Percentiles rank a stretch among this genome's conserved stretches.
Evolutionary conservation across 1,140 invertebrate genomes (phyloP).

Genomic region (Colletes gigas): DNA sequence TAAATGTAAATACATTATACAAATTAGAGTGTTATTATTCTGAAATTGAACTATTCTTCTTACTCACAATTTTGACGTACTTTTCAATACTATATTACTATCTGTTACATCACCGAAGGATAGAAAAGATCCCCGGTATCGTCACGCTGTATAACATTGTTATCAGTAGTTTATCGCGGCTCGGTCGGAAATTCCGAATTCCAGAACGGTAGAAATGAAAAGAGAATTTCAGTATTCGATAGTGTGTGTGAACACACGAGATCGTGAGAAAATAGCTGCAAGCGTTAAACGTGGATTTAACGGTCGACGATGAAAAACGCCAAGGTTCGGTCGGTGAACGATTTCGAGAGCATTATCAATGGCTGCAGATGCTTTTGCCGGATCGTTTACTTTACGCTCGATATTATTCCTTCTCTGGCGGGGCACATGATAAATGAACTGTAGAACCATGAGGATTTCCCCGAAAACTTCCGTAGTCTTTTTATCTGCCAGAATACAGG

Average conservation of each 20-base stretch:
- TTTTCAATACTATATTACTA: too few relatives aligned
- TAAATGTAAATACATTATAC: too few relatives aligned
- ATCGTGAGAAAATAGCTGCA: not conserved
- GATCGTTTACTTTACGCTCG: slow-evolving; percentile 21
- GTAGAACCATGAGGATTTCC: slow-evolving; percentile 6
- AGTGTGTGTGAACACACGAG: not conserved
- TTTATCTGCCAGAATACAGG: slow-evolving; percentile 37
- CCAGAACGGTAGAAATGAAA: too few relatives aligned
- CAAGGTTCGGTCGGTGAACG: not conserved
- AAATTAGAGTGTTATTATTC: too few relatives aligned
- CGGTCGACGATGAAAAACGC: not conserved
- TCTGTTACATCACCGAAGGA: too few relatives aligned
- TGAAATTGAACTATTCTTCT: too few relatives aligned
- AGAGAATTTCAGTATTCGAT: too few relatives aligned
- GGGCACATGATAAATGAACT: slow-evolving; percentile 31
- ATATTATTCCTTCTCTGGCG: slow-evolving; percentile 3
- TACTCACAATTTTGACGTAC: too few relatives aligned
- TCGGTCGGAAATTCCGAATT: too few relatives aligned
- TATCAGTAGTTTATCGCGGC: too few relatives aligned
- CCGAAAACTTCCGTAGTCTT: slow-evolving; percentile 15
- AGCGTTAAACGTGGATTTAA: not conserved
- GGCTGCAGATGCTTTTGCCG: slow-evolving; percentile 10
- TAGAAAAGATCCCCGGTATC: too few relatives aligned
- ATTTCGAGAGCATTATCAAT: slow-evolving; percentile 11
- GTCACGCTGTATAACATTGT: too few relatives aligned